Base-by-base conservation (phyloP, 2,888 invertebrate species). In the Phragmatobia fuliginosa region DNA sequence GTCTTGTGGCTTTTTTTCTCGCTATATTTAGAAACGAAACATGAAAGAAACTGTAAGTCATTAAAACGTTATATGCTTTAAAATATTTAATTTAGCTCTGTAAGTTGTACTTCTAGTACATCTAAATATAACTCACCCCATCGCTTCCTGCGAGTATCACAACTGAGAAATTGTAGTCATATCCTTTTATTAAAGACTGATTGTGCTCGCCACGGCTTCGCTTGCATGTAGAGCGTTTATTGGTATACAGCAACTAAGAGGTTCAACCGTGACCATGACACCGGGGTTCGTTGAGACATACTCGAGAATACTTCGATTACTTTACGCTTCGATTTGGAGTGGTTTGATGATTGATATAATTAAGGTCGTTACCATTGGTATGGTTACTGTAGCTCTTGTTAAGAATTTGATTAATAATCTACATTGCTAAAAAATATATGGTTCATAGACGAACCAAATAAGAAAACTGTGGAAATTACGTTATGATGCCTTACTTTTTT, bases 121-220 rank as follows among this genome's bases (percentile, higher is more conserved):
- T 52, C 61, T 67, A 62, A 61, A 67, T 61, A 67, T 67, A 67
- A 32, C 52, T 28, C 45, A 62, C 67, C 67, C 67, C 36, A 61
- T 67, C 31, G 36, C 31, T 61, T 61, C 67, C 64, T 64, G 59
- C 36, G 56, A 28, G 38, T 31, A 41, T 60, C 45, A 41, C 33
- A 21, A 60, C 45, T 63, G 32, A 68, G 60, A 60, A 45, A 66
- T 66, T 67, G 61, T 49, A 28, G 45, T 49, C 21, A 45, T 56
- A 36, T 68, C 68, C 63, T 68, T 68, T 68, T 69, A 70, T 65
- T 68, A 68, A 60, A 59, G n/a, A 31, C 45, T 45, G 21, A 8
- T 45, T 45, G 18, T 45, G 45, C 4, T 7, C 21, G 7, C 45
- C 45, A 45, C 45, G 21, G 45, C 21, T 21, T 45, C 7, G 45